phyloP scores from a whole-genome alignment of 1,140 invertebrate genomes.

The Drosophila melanogaster region Release_6_plus_ISO1_MT NT_033779.5:8797501-8798000 shows the following conservation, averaged over 20 bases:
- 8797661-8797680: neutral
- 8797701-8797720: constrained; percentile 4
- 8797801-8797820: no score
- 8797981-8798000: neutral
- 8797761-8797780: no score
- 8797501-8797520: constrained; percentile 54
- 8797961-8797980: no score
- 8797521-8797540: constrained; percentile 23
- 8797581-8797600: constrained; percentile 16
- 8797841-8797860: no score
- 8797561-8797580: constrained; percentile 21
- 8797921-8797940: no score
- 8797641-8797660: constrained; percentile 14
- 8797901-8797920: no score
- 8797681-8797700: neutral
- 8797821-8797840: no score
- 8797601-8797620: constrained; percentile 12
- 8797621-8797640: constrained; percentile 17
- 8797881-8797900: no score
- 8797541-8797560: constrained; percentile 34
- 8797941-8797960: no score
- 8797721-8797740: neutral
- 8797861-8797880: no score
- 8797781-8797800: no score
- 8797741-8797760: constrained; percentile 1